Evolutionary conservation across 1,140 invertebrate genomes (phyloP), one percentile per base, ranked within the genome.

Genomic region (Nomia melanderi): DNA sequence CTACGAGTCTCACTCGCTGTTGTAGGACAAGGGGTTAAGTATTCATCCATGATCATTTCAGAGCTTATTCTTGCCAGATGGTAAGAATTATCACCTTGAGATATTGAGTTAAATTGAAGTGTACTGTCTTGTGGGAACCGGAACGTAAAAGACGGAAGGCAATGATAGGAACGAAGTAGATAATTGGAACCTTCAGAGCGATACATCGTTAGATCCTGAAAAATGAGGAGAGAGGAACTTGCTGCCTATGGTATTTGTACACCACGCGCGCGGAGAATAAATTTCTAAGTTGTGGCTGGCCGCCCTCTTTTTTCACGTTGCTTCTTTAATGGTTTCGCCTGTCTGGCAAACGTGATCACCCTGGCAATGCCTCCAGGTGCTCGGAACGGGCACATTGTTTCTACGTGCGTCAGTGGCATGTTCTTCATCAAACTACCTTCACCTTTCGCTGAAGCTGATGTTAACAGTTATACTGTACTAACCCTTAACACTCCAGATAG

Each of bases 301-400:
- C n/a, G 12, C 23, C 27, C 29, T 36, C 23, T 23, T 50, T 81
- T 63, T 77, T 81, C 9, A 14, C 17, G 27, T 76, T 50, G n/a
- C n/a, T 47, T 5, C 29, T 25, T 50, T 76, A 59, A 76, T 50
- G 54, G 53, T n/a, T 69, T 27, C 8, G 23, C n/a, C 23, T n/a
- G 53, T 50, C 11, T 36, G 14, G 54, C 41, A n/a, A 36, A 77
- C 72, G 53, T 80, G 77, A 79, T 54, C 70, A 20, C 50, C 36
- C 36, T 67, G 8, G 20, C 17, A 63, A 80, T 70, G 78, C 23
- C 31, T 69, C 23, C 78, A 76, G 53, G 62, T 79, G 71, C 47
- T 36, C 69, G 39, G 56, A 79, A 70, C 36, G 64, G 50, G 50
- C 62, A 29, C 17, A 7, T 17, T 11, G 27, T 25, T 20, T 64